Percentiles rank a stretch among this genome's conserved stretches.
Conservation (phyloP, 2,888 invertebrate species). For the Steinernema scapterisci region DNA sequence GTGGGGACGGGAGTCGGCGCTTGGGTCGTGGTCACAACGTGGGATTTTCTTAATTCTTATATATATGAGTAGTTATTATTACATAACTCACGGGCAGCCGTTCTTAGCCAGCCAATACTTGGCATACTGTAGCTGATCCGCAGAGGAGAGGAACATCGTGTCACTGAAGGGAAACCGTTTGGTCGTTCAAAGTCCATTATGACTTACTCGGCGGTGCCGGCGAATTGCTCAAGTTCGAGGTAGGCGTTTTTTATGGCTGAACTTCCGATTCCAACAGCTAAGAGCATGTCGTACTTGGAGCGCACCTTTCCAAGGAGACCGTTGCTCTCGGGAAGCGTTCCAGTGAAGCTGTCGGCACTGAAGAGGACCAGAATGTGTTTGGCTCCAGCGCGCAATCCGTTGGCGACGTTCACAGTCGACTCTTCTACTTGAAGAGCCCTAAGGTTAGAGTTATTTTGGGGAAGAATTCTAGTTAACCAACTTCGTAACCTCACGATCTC, state of each 20-base stretch:
- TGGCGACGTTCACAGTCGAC: conserved; percentile 25
- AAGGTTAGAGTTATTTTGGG: background rate
- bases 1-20: conserved; percentile 47
- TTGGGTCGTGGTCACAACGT: conserved; percentile 42
- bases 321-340: conserved; percentile 29
- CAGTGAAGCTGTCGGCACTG: conserved; percentile 34
- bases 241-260: conserved; percentile 43
- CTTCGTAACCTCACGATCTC: conserved; percentile 26
- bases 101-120: conserved; percentile 46
- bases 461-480: too few species aligned
- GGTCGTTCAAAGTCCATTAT: too few species aligned
- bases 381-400: conserved; percentile 32
- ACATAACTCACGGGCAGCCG: conserved; percentile 46
- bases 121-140: conserved; percentile 49
- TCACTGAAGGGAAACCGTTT: too few species aligned
- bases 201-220: conserved; percentile 38
- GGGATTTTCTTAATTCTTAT: conserved; percentile 39
- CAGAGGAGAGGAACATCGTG: conserved; percentile 46
- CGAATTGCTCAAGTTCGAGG: conserved; percentile 42
- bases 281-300: conserved; percentile 33
- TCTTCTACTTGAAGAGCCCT: conserved; percentile 34
- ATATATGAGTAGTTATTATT: background rate
- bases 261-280: conserved; percentile 42
- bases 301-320: conserved; percentile 24
- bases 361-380: conserved; percentile 37